Conservation (phyloP, 2,888 invertebrate genomes). For the Diarsia mendica region DNA sequence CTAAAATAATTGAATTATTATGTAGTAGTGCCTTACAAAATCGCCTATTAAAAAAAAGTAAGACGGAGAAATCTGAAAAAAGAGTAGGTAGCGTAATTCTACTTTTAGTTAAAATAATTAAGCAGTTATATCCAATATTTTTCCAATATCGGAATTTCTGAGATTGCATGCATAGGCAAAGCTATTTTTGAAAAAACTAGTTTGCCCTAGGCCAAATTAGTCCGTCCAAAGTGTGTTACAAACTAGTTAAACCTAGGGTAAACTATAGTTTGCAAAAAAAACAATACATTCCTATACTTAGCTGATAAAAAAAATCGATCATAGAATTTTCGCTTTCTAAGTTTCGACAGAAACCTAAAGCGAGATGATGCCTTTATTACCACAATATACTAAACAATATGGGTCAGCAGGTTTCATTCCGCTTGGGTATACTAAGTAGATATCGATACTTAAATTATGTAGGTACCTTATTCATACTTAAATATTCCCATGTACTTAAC, state of each 20-base stretch:
- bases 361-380: constrained; percentile 74
- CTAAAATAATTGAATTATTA: constrained; percentile 40
- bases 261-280: constrained; percentile 7
- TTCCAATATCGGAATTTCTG: neutral
- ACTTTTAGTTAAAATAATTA: constrained; percentile 19
- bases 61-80: constrained; percentile 23
- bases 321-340: constrained; percentile 78
- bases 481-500: constrained; percentile 57
- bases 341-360: constrained; percentile 85
- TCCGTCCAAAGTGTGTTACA: constrained; percentile 32
- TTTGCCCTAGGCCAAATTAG: constrained; percentile 29
- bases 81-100: constrained; percentile 5
- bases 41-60: constrained; percentile 45
- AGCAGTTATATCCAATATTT: constrained; percentile 25
- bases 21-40: constrained; percentile 65
- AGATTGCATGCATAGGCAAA: constrained; percentile 5
- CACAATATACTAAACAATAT: constrained; percentile 42
- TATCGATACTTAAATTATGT: constrained; percentile 51
- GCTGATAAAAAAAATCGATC: no score
- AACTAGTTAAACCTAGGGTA: constrained; percentile 36
- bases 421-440: constrained; percentile 58
- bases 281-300: constrained; percentile 16
- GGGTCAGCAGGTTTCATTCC: constrained; percentile 62
- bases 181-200: constrained; percentile 9
- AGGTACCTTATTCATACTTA: constrained; percentile 26